Evolutionary conservation across 2,797 vertebrate genomes (phyloP), one percentile per base, ranked within the genome.

Genomic region (Thaleichthys pacificus): DNA sequence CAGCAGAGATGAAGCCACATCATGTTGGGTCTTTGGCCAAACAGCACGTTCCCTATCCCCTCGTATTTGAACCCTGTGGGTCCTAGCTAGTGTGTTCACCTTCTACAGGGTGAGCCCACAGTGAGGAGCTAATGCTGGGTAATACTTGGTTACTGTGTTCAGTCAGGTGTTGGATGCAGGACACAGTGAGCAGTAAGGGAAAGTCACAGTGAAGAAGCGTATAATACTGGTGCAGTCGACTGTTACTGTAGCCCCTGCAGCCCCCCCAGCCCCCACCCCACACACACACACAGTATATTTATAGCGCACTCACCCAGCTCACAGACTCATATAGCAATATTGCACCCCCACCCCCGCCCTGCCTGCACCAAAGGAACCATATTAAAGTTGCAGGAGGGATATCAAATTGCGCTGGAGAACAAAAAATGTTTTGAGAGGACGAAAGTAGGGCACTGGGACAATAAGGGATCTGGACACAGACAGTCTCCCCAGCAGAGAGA

Each of bases 351-450:
- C 38, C 38, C 38, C 21, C 80, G 69, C 85, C 81, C 74, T 75
- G 51, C 63, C 32, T 60, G 80, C 85, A 75, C 82, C 79, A 81
- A 87, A 87, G 84, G 85, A 88, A 88, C 88, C 2, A 85, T 91
- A 93, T 93, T 93, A 92, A 93, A 93, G 79, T 90, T 93, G 90
- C 89, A 93, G 83, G 79, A 92, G 90, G 83, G 84, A 85, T 91
- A 92, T 93, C 89, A 88, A 89, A 92, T 93, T 89, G 74, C 87
- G 0, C 69, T 4, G 35, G 77, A 70, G 83, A 89, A 86, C 77
- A 86, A 88, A 89, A 91, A 70, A 81, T 78, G 82, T 84, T 73
- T 68, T 68, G 66, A 77, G 75, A 72, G 76, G 81, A 85, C 73
- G 82, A 86, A 91, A 90, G 77, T 92, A 84, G 89, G 91, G 88